phyloP scores from a whole-genome alignment of 2,888 invertebrate species.

The Calameuta idolon region DNA sequence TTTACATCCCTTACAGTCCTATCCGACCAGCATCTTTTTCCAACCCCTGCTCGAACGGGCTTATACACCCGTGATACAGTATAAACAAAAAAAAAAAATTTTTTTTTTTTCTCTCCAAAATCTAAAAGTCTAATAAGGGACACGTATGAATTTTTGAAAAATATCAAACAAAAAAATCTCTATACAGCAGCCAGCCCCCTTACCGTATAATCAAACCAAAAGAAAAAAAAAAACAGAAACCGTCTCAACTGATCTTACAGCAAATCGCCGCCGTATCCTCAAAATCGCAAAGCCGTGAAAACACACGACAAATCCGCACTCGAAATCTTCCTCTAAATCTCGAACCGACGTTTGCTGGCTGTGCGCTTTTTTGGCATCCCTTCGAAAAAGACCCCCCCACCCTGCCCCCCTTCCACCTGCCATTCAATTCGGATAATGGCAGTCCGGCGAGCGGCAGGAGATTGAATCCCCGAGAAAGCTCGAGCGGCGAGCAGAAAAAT shows the following conservation, averaged over 20 bases:
- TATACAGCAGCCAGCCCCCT: too few species aligned
- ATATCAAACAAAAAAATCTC: too few species aligned
- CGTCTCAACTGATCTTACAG: too few species aligned
- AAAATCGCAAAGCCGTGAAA: background rate
- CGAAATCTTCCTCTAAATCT: background rate
- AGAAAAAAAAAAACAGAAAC: too few species aligned
- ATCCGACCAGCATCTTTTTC: background rate
- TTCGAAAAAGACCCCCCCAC: background rate
- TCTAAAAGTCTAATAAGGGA: too few species aligned
- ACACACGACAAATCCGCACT: background rate
- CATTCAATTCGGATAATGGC: background rate
- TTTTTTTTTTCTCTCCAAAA: too few species aligned
- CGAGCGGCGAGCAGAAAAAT: background rate
- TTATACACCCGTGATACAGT: too few species aligned
- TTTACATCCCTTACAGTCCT: background rate
- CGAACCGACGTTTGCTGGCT: background rate
- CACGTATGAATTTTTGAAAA: too few species aligned
- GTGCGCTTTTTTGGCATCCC: background rate
- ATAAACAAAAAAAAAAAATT: too few species aligned
- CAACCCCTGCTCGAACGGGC: too few species aligned
- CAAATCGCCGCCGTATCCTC: background rate
- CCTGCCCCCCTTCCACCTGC: background rate
- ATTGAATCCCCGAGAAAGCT: background rate
- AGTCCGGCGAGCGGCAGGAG: background rate
- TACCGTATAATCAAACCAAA: too few species aligned